Evolutionary conservation across 1,140 invertebrate genomes (phyloP).

Genomic region (Homarus americanus): DNA sequence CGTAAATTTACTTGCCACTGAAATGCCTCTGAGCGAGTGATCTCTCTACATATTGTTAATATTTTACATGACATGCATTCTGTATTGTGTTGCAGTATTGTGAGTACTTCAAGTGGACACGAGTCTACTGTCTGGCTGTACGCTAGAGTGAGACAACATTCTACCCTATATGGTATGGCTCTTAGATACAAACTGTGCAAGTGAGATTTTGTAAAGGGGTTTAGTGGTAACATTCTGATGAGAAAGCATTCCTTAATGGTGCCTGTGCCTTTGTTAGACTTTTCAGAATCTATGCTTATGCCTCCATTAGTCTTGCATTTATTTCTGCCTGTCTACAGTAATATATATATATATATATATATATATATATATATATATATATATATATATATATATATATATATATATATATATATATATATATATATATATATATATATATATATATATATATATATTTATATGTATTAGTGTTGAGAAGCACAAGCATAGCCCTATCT

Average conservation of each 20-base stretch:
- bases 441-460: background rate
- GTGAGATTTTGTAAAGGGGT: background rate
- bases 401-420: background rate
- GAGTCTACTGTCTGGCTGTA: background rate
- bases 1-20: background rate
- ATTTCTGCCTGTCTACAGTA: background rate
- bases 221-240: background rate
- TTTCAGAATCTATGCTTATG: constrained; percentile 48
- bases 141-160: background rate
- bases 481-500: constrained; percentile 39
- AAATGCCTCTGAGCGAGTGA: background rate
- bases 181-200: background rate
- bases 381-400: background rate
- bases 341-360: no score
- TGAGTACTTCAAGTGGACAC: background rate
- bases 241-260: constrained; percentile 55
- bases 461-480: constrained; percentile 2
- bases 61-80: background rate
- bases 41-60: background rate
- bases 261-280: constrained; percentile 46
- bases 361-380: no score
- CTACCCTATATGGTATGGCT: background rate
- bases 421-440: background rate
- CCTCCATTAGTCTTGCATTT: constrained; percentile 14
- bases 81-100: background rate